A percentile compares a stretch with the other conserved stretches of the same genome.
Conservation (phyloP, 2,113 vertebrate species). For the Calyptomena viridis region DNA sequence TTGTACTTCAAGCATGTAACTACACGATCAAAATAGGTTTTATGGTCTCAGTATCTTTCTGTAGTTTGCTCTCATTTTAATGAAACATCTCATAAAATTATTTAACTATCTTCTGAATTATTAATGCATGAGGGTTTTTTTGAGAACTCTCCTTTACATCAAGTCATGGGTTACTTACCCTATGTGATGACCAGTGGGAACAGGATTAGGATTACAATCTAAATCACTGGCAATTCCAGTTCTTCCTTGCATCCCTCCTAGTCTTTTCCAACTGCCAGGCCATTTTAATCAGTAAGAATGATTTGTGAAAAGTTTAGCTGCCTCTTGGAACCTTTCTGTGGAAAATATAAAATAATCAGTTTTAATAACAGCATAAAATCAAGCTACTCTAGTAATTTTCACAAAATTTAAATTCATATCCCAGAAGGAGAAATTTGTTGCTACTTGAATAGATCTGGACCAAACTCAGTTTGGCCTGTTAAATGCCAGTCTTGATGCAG, state of each 20-base stretch:
- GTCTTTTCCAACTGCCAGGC: background rate
- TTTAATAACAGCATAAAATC: background rate
- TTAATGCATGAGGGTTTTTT: accelerated
- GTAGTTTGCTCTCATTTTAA: background rate
- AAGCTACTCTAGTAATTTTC: background rate
- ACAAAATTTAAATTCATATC: background rate
- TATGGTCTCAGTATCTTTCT: background rate
- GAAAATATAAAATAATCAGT: background rate
- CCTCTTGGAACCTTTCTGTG: background rate
- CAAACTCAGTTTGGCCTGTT: background rate
- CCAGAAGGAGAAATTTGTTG: background rate
- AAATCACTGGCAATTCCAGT: background rate
- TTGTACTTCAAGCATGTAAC: background rate
- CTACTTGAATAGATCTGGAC: background rate
- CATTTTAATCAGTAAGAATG: background rate
- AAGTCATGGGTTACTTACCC: background rate
- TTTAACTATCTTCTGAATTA: background rate
- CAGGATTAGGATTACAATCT: background rate
- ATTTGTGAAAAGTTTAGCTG: background rate
- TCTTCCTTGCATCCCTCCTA: background rate
- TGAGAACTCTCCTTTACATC: background rate
- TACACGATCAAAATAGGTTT: background rate
- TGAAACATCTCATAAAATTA: background rate
- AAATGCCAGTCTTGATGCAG: background rate
- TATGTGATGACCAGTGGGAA: background rate